Base-by-base conservation (phyloP, 2,113 vertebrate species). In the Halichoeres trimaculatus region DNA sequence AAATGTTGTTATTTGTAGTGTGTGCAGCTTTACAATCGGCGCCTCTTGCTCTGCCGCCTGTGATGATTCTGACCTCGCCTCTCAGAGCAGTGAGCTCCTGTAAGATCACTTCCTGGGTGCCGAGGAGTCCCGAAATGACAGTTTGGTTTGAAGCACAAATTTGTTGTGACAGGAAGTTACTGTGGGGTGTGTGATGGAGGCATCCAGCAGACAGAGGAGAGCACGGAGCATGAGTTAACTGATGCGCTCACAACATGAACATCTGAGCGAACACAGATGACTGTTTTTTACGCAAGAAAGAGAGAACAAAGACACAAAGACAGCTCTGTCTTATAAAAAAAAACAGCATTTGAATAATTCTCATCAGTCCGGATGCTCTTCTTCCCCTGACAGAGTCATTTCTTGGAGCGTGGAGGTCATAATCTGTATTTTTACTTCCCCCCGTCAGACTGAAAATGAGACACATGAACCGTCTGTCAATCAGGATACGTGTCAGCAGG, bases 301-400 rank as follows among this genome's bases (percentile, higher is more conserved):
- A 55, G 19, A 23, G 10, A 24, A 5, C 23, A 56, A 0, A 26
- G 71, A 63, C 78, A 76, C 66, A 73, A 52, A 19, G 75, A 47
- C n/a, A n/a, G 45, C 23, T 68, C 50, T 56, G 19, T 40, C 23
- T 20, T 26, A 3, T 73, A 76, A 66, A 86, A 86, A 84, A 75
- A 53, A 80, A 84, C 67, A 14, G 59, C 54, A 30, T 56, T 75
- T 74, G 45, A 80, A 73, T 78, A 50, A 58, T 45, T 53, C 61
- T 43, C 30, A 73, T 77, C 54, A 43, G 10, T 30, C 6, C 62
- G 35, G 5, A 19, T 17, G 34, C 53, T 48, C 0, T 30, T 64
- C 41, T 5, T 62, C 74, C 56, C 64, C 59, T 17, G 16, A 61
- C 48, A 53, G 20, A 60, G 57, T 58, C 8, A 66, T 70, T 56